Conservation (phyloP, 2,888 invertebrate genomes). For the Philereme transversata region DNA sequence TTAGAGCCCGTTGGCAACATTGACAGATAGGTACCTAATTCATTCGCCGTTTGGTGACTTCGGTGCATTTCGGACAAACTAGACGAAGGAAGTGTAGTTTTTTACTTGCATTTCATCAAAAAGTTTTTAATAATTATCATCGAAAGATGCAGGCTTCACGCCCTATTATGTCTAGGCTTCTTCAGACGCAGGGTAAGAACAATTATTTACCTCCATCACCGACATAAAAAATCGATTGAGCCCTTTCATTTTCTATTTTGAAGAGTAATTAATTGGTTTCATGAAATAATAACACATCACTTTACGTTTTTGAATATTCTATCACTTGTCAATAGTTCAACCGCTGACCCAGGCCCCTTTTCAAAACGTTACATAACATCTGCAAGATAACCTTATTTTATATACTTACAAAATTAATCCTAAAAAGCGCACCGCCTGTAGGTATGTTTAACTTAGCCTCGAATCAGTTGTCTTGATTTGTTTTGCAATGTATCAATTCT, state of each 20-base stretch:
- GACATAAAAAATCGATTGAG: slow-evolving; percentile 19
- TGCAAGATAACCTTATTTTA: slow-evolving; percentile 55
- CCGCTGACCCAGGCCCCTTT: background rate
- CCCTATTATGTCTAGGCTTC: slow-evolving; percentile 62
- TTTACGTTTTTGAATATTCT: background rate
- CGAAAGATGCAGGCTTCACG: slow-evolving; percentile 61
- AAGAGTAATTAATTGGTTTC: slow-evolving; percentile 4
- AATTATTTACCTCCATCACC: background rate
- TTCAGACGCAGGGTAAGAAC: slow-evolving; percentile 67
- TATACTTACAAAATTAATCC: background rate
- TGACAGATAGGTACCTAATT: too few species aligned
- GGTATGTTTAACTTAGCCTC: too few species aligned
- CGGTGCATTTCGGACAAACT: too few species aligned
- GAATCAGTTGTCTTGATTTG: too few species aligned
- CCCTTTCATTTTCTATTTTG: background rate
- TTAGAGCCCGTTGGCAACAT: too few species aligned
- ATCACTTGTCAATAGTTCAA: background rate
- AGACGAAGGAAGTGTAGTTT: background rate
- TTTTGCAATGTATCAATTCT: too few species aligned
- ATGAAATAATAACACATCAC: background rate
- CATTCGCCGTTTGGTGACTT: too few species aligned
- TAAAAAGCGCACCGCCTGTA: too few species aligned
- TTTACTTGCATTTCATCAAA: slow-evolving; percentile 2
- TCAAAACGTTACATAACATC: slow-evolving; percentile 59
- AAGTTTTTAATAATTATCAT: background rate